These are phyloP conservation scores for Dasypolia templi DNA, from an alignment of 2,888 invertebrate species.

Conservation along the genomic window DNA sequence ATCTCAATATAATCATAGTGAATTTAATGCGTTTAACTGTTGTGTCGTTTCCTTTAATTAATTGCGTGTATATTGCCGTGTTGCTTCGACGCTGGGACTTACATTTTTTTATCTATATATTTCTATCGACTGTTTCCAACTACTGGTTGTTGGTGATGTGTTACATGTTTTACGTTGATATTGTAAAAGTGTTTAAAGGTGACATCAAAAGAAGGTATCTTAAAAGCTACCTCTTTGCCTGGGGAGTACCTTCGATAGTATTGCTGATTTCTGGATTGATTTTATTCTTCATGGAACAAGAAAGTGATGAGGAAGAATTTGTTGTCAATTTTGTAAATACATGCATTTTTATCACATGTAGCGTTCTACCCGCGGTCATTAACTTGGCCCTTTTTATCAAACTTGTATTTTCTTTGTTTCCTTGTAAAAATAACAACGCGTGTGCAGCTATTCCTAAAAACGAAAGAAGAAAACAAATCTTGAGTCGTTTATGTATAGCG, in stretches of 20 bases:
- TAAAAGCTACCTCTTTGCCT: slow-evolving; percentile 35
- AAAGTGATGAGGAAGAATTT: background rate
- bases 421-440: background rate
- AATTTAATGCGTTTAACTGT: slow-evolving; percentile 10
- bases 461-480: slow-evolving; percentile 19
- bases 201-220: slow-evolving; percentile 26
- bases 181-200: slow-evolving; percentile 34
- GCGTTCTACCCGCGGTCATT: slow-evolving; percentile 11
- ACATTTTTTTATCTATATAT: background rate
- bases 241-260: slow-evolving; percentile 21
- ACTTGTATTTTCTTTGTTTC: slow-evolving; percentile 23
- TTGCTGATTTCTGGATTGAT: background rate
- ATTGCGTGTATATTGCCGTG: background rate
- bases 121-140: slow-evolving; percentile 8
- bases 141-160: slow-evolving; percentile 39
- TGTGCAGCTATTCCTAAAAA: background rate
- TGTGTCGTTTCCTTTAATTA: background rate
- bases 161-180: slow-evolving; percentile 41
- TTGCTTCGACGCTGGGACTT: background rate
- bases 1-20: slow-evolving; percentile 29
- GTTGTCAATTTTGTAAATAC: background rate
- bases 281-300: background rate
- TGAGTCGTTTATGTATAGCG: slow-evolving; percentile 30
- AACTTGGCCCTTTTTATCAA: slow-evolving; percentile 32
- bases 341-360: background rate